Conservation (phyloP, 2,113 vertebrate genomes). For the Microtus ochrogaster region DNA sequence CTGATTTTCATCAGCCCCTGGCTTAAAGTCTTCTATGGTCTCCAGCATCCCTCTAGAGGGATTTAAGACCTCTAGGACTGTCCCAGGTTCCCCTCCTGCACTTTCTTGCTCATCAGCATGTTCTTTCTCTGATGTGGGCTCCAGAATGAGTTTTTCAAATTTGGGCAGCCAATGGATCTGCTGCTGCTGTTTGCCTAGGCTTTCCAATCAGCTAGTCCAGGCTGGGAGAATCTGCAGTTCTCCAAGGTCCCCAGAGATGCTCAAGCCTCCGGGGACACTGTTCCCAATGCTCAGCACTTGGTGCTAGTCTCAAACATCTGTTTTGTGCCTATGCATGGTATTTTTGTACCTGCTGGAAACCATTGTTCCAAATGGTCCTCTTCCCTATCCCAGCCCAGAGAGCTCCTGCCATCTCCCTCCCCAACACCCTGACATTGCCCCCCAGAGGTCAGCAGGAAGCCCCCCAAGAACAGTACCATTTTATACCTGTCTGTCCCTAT, state of each 20-base stretch:
- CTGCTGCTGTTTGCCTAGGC: background rate
- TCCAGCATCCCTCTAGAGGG: background rate
- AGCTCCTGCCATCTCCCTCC: background rate
- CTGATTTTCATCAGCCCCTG: background rate
- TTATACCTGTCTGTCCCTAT: background rate
- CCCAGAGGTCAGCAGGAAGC: background rate
- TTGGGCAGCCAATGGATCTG: too few relatives aligned
- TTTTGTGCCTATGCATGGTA: background rate
- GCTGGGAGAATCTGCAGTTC: background rate
- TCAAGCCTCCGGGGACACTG: background rate
- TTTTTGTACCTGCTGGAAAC: too few relatives aligned
- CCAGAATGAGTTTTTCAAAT: background rate
- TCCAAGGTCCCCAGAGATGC: background rate
- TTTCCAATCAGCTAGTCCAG: background rate
- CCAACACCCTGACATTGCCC: background rate
- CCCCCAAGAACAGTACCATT: background rate
- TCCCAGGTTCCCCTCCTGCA: background rate
- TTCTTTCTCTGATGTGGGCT: background rate
- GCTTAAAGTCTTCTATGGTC: background rate
- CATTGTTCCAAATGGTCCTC: background rate
- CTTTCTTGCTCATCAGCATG: accelerated
- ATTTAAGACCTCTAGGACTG: background rate
- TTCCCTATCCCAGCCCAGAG: background rate
- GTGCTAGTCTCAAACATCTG: background rate
- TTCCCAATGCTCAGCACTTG: background rate